Evolutionary conservation across 2,797 vertebrate genomes (phyloP).

Genomic region (Carapus acus): DNA sequence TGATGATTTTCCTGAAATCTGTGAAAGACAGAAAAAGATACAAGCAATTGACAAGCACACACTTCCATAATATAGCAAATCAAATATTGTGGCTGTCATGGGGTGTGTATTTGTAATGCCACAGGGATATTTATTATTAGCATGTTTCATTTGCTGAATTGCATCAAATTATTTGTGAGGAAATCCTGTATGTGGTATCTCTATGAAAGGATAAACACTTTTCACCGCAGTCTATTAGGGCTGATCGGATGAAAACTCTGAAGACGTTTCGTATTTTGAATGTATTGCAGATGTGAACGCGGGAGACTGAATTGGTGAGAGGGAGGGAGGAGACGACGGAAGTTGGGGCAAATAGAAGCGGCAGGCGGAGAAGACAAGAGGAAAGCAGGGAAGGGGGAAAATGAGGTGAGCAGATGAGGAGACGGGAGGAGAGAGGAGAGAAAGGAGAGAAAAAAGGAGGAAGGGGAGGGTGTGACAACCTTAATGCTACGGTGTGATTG

Average conservation of each 20-base stretch:
- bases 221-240: constrained; percentile 23
- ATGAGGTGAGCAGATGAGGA: constrained; percentile 10
- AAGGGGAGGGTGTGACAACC: constrained; percentile 39
- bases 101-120: constrained; percentile 31
- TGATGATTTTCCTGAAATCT: constrained; percentile 22
- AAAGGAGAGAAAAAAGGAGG: constrained; percentile 26
- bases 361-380: constrained; percentile 49
- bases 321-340: constrained; percentile 49
- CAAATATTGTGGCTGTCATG: constrained; percentile 27
- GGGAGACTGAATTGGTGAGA: constrained; percentile 47
- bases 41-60: constrained; percentile 22
- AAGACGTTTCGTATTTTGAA: constrained; percentile 49
- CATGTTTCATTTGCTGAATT: constrained; percentile 44
- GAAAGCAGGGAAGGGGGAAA: constrained; percentile 24
- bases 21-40: constrained; percentile 2
- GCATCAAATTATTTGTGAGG: constrained; percentile 51
- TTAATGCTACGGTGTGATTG: constrained; percentile 53
- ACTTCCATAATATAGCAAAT: constrained; percentile 34
- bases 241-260: constrained; percentile 46
- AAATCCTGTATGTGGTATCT: constrained; percentile 45
- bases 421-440: constrained; percentile 29
- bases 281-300: constrained; percentile 51
- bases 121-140: constrained; percentile 32
- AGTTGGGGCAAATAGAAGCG: constrained; percentile 50
- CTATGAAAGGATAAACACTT: constrained; percentile 54